phyloP scores from a whole-genome alignment of 2,888 invertebrate genomes.

The Protophormia terraenovae region DNA sequence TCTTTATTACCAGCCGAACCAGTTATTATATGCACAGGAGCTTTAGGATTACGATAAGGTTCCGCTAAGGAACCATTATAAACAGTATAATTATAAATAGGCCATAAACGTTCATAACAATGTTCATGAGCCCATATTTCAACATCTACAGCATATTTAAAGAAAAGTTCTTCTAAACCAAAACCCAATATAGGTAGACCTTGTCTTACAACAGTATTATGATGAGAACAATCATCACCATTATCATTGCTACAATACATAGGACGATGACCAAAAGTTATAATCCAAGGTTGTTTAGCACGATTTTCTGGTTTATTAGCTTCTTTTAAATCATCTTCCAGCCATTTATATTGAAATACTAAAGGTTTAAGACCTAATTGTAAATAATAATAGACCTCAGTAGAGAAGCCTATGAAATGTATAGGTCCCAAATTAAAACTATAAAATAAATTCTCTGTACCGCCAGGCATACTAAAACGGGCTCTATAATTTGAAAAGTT shows the following conservation, averaged over 20 bases:
- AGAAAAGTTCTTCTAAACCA: slow-evolving; percentile 92
- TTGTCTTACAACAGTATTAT: slow-evolving; percentile 85
- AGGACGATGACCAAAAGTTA: slow-evolving; percentile 92
- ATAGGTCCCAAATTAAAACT: slow-evolving; percentile 94
- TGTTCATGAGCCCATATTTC: slow-evolving; percentile 99
- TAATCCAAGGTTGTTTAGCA: slow-evolving; percentile 89
- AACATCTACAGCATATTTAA: slow-evolving; percentile 94
- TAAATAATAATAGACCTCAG: slow-evolving; percentile 96
- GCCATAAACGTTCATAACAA: slow-evolving; percentile 97
- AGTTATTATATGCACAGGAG: slow-evolving; percentile 95
- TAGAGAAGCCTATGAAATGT: slow-evolving; percentile 95
- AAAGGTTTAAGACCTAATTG: slow-evolving; percentile 92
- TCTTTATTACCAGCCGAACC: slow-evolving; percentile 95
- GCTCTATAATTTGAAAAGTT: slow-evolving; percentile 97
- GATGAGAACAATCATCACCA: slow-evolving; percentile 88
- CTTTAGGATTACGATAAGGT: slow-evolving; percentile 85
- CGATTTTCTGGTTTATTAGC: slow-evolving; percentile 90
- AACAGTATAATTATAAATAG: slow-evolving; percentile 91
- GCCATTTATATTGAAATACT: slow-evolving; percentile 92
- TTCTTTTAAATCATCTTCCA: slow-evolving; percentile 89
- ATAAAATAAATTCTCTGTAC: slow-evolving; percentile 87
- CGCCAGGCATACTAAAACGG: slow-evolving; percentile 95
- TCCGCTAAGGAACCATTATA: slow-evolving; percentile 84
- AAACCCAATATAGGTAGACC: slow-evolving; percentile 86
- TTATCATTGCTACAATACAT: slow-evolving; percentile 95